Evolutionary conservation across 2,888 invertebrate genomes (phyloP), one percentile per base, ranked within the genome.

Genomic region (Catocala fraxini): DNA sequence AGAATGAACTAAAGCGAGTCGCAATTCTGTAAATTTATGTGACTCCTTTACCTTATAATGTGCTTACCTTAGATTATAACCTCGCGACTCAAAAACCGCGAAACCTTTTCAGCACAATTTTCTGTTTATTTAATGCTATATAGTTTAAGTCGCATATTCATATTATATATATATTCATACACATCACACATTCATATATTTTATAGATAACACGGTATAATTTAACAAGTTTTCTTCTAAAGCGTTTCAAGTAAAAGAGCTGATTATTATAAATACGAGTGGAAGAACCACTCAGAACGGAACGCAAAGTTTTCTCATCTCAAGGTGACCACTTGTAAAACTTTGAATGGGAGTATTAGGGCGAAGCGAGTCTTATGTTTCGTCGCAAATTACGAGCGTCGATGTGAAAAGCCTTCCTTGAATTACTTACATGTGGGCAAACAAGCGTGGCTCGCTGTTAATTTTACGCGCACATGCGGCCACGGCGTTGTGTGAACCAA

Each of bases 401-500:
- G 56, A 56, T 60, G 47, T 64, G 59, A 59, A 58, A 63, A 59
- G 39, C 51, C 51, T 59, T 61, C 51, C 48, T 46, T 51, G 48
- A 62, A 49, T 51, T 49, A 65, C 52, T 49, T 53, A 43, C 46
- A 66, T 55, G 49, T 60, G 12, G 39, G 56, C 42, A 54, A 66
- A 67, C 63, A 63, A 51, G 51, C 65, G 47, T 69, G 47, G 43
- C 49, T 61, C 58, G 48, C 52, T 66, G 66, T 70, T 75, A 72
- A 72, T 75, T 71, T 63, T 70, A 70, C 59, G 63, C 58, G 59
- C 49, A 63, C 51, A 71, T 66, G 67, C 52, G 62, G 58, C 58
- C 25, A 62, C 52, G 58, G 63, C 54, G 64, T 70, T 56, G 54
- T 68, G 64, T 59, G 45, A 59, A 70, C 59, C 68, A 75, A 75